These are phyloP conservation scores for Hippocampus abdominalis DNA, from an alignment of 2,113 vertebrate genomes.

Conservation along the genomic window DNA sequence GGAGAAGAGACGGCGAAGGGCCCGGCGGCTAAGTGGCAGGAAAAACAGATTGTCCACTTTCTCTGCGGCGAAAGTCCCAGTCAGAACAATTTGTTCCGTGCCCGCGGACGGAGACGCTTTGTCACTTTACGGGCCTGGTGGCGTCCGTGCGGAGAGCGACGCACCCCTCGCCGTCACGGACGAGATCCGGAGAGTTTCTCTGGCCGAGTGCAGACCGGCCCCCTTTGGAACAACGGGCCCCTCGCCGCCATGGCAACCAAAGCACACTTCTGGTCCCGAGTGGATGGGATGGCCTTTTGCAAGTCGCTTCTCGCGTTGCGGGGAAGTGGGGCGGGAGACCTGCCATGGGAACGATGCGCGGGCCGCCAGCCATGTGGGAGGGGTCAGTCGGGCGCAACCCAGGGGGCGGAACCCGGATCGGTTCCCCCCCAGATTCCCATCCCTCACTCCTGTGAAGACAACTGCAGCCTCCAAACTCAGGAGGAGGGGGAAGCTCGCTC, in stretches of 20 bases:
- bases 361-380: slow-evolving; percentile 34
- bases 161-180: not conserved
- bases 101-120: not conserved
- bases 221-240: slow-evolving; percentile 7
- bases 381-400: slow-evolving; percentile 22
- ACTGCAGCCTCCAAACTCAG: not conserved
- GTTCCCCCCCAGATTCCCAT: slow-evolving; percentile 3
- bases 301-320: not conserved
- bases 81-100: not conserved
- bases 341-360: not conserved
- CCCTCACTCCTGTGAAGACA: slow-evolving; percentile 12
- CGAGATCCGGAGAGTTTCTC: not conserved
- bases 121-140: not conserved
- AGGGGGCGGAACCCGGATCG: slow-evolving; percentile 23
- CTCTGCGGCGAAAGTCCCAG: not conserved
- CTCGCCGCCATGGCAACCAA: slow-evolving; percentile 6
- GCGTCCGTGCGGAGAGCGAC: not conserved
- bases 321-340: not conserved
- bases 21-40: too few relatives aligned
- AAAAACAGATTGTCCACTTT: not conserved
- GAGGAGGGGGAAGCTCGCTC: not conserved
- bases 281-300: too few relatives aligned
- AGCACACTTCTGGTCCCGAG: not conserved
- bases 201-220: not conserved
- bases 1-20: too few relatives aligned